phyloP scores from a whole-genome alignment of 2,113 vertebrate species.

The Tragelaphus strepsiceros region DNA sequence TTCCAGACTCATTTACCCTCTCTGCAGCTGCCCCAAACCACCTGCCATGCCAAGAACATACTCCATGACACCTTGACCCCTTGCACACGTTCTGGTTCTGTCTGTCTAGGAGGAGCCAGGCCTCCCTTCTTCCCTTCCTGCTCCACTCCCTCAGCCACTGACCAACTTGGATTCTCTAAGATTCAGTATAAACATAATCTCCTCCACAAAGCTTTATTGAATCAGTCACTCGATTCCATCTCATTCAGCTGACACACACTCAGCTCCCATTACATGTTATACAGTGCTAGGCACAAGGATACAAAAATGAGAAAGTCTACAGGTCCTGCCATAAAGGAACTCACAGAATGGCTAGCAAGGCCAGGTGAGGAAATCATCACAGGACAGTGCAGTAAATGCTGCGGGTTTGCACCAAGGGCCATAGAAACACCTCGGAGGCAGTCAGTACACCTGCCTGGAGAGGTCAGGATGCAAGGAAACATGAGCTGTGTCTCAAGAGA shows the following conservation, averaged over 20 bases:
- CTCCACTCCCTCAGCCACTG: not conserved
- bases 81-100: not conserved
- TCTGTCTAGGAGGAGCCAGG: not conserved
- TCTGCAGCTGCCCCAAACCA: not conserved
- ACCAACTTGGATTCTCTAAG: not conserved
- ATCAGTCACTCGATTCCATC: not conserved
- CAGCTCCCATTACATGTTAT: not conserved
- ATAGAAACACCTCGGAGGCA: not conserved
- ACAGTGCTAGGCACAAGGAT: not conserved
- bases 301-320: not conserved
- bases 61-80: not conserved
- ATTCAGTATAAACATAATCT: not conserved
- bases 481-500: not conserved
- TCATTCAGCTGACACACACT: not conserved
- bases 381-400: not conserved
- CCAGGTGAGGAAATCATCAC: not conserved
- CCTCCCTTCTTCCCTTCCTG: not conserved
- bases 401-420: not conserved
- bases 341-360: not conserved
- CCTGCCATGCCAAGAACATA: not conserved
- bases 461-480: not conserved
- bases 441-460: not conserved
- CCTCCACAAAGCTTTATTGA: not conserved
- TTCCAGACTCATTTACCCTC: not conserved
- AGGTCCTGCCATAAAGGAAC: not conserved